Base-by-base conservation (phyloP, 92 coral and sea anemone genomes). In the Plumapathes pennacea region DNA sequence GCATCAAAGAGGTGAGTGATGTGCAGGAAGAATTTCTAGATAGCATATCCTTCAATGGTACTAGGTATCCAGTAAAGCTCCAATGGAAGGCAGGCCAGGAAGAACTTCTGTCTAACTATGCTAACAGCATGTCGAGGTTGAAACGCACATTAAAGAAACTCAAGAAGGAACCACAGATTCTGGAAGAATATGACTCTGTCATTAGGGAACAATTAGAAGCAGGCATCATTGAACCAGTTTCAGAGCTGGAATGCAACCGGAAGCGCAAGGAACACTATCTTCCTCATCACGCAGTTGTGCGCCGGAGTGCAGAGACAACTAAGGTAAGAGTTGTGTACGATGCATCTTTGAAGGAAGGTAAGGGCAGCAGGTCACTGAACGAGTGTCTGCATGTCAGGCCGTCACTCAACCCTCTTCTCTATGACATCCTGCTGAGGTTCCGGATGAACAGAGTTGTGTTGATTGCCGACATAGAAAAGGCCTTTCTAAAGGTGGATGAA, bases 301-400 rank as follows among this genome's bases (percentile, higher is more conserved):
- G 73, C 10, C 27, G 20, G 28, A 55, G 50, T 11, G 62, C 80
- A 15, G 43, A 49, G 31, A 72, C 73, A 19, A 72, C 72, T 7
- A 64, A 64, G 25, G 19, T 64, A 20, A 64, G 51, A 25, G 54
- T 64, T 4, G 72, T 64, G 17, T 64, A 71, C 27, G 79, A 71
- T 36, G 72, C 79, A 13, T 71, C 79, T 14, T 50, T 50, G 5
- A 71, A 61, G 60, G 79, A 69, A 11, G 53, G 70, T 7, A 24
- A 45, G 20, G 24, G 69, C 27, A 57, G 76, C 21, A 32, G 19
- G 22, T 57, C 68, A 14, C 13, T 69, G 33, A 69, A 74, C 25
- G 81, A 74, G 12, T 74, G 81, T 52, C 49, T 74, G 10, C 62
- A 64, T 10, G 61, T 64, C 5, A 74, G 81, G 42, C 70, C 70